Evolutionary conservation across 2,113 vertebrate species (phyloP), one percentile per base, ranked within the genome.

Genomic region (Arothron firmamentum): DNA sequence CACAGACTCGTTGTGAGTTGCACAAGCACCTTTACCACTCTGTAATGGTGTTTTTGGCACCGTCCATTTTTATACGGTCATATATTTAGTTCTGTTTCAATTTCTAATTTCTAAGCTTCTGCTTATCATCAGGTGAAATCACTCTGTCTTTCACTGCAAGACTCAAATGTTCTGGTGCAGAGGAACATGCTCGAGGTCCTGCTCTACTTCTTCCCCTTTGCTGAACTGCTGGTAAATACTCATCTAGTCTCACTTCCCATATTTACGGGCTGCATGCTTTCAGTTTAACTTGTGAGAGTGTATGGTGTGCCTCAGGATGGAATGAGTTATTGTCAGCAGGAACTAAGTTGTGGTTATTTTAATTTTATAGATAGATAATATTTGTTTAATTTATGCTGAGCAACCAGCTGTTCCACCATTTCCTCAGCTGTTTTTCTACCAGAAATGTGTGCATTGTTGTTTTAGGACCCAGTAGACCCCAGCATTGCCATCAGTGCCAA

Each of bases 131-230:
- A 99, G 97, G 81, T 96, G 1, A 97, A 92, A 45, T 90, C 95
- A 3, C 70, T 96, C 25, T 93, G 93, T 59, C 88, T 91, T 1
- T 93, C 93, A 0, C 90, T 99, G 42, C 81, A 96, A 90, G 97
- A 99, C 83, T 89, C 94, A 17, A 98, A 98, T 63, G 92, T 95
- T 53, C 92, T 99, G 45, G 97, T 99, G 60, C 96, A 98, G 64
- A 94, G 97, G 72, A 97, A 98, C 80, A 96, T 90, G 49, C 85
- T 98, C 60, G 97, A 99, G 81, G 93, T 96, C 31, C 92, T 96
- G 23, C 92, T 98, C 16, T 94, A 93, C 89, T 98, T 97, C 85
- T 98, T 98, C 84, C 94, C 96, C 0, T 92, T 99, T 61, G 92
- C 88, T 18, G 84, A 88, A 55, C 93, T 90, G 62, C 77, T 95